These are phyloP conservation scores for Gastrophysa polygoni DNA, from an alignment of 2,888 invertebrate species.

Conservation along the genomic window DNA sequence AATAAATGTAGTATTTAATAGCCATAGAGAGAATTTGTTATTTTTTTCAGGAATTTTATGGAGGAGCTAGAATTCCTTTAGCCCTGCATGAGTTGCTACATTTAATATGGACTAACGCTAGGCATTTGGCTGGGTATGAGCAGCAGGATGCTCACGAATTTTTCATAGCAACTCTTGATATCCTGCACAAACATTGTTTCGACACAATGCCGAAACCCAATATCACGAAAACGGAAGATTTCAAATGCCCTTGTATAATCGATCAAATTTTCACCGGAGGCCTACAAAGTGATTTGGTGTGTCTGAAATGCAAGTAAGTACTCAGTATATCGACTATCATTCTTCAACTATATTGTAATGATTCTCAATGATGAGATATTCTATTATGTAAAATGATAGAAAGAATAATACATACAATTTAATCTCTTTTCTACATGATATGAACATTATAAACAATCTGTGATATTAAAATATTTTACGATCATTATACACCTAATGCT, in stretches of 20 bases:
- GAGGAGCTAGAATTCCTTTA: slow-evolving; percentile 85
- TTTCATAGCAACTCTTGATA: slow-evolving; percentile 93
- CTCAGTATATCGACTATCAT: too few relatives aligned
- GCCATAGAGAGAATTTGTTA: too few relatives aligned
- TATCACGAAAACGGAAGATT: slow-evolving; percentile 33
- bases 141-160: slow-evolving; percentile 99
- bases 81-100: slow-evolving; percentile 89
- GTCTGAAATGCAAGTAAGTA: slow-evolving; percentile 85
- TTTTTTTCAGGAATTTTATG: slow-evolving; percentile 80
- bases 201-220: slow-evolving; percentile 46
- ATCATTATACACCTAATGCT: too few relatives aligned
- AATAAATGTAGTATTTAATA: too few relatives aligned
- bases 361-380: too few relatives aligned
- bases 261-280: slow-evolving; percentile 97
- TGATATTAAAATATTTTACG: too few relatives aligned
- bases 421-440: too few relatives aligned
- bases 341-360: too few relatives aligned
- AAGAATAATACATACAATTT: too few relatives aligned
- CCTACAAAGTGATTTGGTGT: slow-evolving; percentile 95
- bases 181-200: slow-evolving; percentile 82
- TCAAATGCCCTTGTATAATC: slow-evolving; percentile 89
- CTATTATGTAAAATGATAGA: too few relatives aligned
- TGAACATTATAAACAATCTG: too few relatives aligned
- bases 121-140: slow-evolving; percentile 92
- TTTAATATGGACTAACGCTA: slow-evolving; percentile 96